Evolutionary conservation across 2,888 invertebrate genomes (phyloP), one percentile per base, ranked within the genome.

Genomic region (Oasisia sp.): DNA sequence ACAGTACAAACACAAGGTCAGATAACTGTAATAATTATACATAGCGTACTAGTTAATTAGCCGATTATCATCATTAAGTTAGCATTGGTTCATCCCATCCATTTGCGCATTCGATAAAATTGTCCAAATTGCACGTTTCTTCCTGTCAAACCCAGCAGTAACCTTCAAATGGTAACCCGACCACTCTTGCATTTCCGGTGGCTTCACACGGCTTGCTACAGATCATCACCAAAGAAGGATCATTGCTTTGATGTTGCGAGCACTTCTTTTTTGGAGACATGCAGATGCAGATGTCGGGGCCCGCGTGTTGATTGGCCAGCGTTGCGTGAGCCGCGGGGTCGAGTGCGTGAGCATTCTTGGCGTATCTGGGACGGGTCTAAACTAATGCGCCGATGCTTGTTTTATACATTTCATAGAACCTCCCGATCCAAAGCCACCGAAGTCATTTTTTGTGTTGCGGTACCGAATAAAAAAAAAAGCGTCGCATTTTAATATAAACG

Each of bases 311-410:
- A 74, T 74, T 74, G 74, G 74, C 27, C 74, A 74, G 27, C 74
- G 27, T 27, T 74, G 74, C n/a, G 3, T 74, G 74, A 74, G 74
- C 74, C 5, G 74, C 74, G 19, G 14, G 14, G 74, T 27, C 74
- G 27, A 74, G 27, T 74, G 74, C 74, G 27, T 50, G n/a, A 74
- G 74, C 74, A 74, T 74, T 74, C 74, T 74, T 74, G 74, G 74
- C n/a, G 74, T 74, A 74, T 74, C 74, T 74, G 27, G 74, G 74
- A 74, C 74, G n/a, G 74, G 74, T 74, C 74, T n/a, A 74, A 74
- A 19, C n/a, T 19, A 74, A 74, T 27, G 7, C n/a, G 74, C 74
- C 3, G 74, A 74, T 74, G 74, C 74, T 74, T n/a, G 74, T 19
- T 74, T 74, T 74, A 74, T 27, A 74, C 74, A 74, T 74, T 74